Evolutionary conservation across 2,113 vertebrate genomes (phyloP).

Genomic region (Machaerirhynchus nigripectus): DNA sequence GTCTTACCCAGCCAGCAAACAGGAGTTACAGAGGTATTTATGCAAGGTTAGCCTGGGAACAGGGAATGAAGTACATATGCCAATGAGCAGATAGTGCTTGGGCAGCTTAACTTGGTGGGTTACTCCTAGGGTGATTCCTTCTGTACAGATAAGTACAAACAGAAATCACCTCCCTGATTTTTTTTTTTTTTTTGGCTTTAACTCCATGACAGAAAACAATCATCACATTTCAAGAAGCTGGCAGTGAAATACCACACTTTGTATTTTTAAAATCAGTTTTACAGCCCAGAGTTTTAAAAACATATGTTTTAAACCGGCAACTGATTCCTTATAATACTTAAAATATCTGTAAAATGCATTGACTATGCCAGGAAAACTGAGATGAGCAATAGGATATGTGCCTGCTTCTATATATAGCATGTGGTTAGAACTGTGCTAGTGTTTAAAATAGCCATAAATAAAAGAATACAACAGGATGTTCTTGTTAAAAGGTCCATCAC

Average conservation of each 20-base stretch:
- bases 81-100: fast-evolving
- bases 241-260: background rate
- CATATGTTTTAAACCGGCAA: background rate
- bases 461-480: background rate
- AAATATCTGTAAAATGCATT: background rate
- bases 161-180: background rate
- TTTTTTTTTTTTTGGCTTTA: background rate
- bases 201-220: background rate
- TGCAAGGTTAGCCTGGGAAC: background rate
- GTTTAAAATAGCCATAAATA: constrained; percentile 2
- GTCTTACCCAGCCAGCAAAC: background rate
- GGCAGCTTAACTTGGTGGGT: background rate
- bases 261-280: background rate
- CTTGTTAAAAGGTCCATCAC: background rate
- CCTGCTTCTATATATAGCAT: background rate
- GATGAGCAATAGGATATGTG: background rate
- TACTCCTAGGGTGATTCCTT: background rate
- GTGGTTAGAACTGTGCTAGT: background rate
- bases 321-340: background rate
- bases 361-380: background rate
- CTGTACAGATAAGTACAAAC: background rate
- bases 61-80: background rate
- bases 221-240: background rate
- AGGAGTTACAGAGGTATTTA: background rate
- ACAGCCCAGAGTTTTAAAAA: background rate